Conservation (phyloP, 64 coral and sea anemone genomes). For the Porites lutea region DNA sequence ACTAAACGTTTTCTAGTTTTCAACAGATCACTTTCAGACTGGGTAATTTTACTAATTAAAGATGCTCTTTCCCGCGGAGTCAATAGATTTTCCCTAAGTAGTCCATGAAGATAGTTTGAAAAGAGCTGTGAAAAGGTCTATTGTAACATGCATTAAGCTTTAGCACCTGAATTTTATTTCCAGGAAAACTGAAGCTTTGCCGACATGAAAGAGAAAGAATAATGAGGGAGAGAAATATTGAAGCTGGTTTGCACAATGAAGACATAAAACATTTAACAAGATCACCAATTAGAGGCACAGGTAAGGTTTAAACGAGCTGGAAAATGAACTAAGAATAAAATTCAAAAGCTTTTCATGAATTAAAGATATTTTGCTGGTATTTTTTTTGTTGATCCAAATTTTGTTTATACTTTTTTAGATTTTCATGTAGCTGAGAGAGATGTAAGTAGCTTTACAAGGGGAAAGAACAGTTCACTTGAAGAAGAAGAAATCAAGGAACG, state of each 20-base stretch:
- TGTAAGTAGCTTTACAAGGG: not conserved
- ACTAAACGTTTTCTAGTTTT: too few species aligned
- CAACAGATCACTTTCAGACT: too few species aligned
- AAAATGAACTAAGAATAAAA: not conserved
- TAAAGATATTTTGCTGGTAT: not conserved
- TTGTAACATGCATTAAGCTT: too few species aligned
- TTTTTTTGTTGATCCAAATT: not conserved
- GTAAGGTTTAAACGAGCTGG: not conserved
- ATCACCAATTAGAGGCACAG: not conserved
- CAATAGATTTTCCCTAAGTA: too few species aligned
- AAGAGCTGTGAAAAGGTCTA: too few species aligned
- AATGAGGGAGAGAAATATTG: slow-evolving; percentile 37
- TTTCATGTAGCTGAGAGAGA: not conserved
- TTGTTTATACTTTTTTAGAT: not conserved
- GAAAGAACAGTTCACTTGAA: not conserved
- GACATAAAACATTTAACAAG: not conserved
- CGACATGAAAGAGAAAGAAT: slow-evolving; percentile 91
- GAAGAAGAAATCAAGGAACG: not conserved
- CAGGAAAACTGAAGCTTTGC: slow-evolving; percentile 92
- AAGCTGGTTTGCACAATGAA: not conserved
- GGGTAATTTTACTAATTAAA: too few species aligned
- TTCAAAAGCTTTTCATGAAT: not conserved
- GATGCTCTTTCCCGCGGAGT: too few species aligned
- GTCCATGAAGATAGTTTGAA: too few species aligned
- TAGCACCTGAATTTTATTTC: not conserved